Conservation (phyloP, 2,113 vertebrate genomes). For the Lamprotornis superbus region DNA sequence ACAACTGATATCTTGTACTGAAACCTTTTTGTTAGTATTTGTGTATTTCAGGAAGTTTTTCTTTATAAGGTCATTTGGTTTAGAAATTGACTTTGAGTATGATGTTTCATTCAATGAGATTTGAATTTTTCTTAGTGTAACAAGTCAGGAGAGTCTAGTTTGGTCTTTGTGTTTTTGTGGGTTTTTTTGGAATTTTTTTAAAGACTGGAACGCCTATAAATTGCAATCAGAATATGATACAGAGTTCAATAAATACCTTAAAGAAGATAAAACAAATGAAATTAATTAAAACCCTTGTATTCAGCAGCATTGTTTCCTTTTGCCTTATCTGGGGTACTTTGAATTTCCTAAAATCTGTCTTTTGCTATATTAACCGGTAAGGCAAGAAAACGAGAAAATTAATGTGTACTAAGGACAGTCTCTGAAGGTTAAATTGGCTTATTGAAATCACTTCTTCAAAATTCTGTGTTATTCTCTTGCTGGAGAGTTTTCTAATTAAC, state of each 20-base stretch:
- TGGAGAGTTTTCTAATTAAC: not conserved
- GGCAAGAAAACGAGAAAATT: not conserved
- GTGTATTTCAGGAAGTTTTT: not conserved
- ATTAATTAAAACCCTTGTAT: not conserved
- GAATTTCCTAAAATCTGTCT: not conserved
- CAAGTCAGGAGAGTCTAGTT: not conserved
- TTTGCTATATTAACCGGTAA: not conserved
- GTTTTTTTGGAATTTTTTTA: not conserved
- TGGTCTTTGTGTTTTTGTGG: not conserved
- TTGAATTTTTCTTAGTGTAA: not conserved
- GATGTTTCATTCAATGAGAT: not conserved
- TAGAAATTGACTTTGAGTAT: not conserved
- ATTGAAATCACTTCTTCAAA: not conserved
- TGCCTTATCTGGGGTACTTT: not conserved
- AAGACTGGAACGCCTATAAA: not conserved
- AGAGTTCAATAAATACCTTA: not conserved
- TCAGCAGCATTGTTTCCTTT: not conserved
- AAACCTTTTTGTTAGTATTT: not conserved
- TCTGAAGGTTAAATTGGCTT: not conserved
- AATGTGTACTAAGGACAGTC: not conserved
- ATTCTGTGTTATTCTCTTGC: not conserved
- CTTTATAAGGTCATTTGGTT: not conserved
- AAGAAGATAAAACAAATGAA: not conserved
- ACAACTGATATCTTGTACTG: not conserved
- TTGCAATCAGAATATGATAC: not conserved